Conservation (phyloP, 1,140 invertebrate species). For the Scaptomyza montana region DNA sequence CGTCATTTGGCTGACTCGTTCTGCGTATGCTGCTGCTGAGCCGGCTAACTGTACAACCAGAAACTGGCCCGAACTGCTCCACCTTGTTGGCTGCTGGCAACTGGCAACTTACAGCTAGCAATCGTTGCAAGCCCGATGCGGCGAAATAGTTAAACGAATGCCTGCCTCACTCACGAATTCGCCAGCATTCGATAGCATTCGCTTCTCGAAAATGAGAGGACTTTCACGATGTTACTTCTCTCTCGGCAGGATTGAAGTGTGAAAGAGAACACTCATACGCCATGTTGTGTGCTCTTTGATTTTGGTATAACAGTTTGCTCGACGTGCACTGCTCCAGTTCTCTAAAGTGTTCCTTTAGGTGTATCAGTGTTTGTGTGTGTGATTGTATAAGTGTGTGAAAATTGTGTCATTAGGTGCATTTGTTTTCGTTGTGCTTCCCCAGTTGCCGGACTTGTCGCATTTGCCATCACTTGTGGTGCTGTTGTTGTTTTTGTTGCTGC, state of each 20-base stretch:
- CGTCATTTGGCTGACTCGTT: slow-evolving; percentile 13
- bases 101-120: slow-evolving; percentile 30
- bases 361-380: slow-evolving; percentile 11
- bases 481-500: slow-evolving; percentile 60
- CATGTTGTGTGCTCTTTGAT: slow-evolving; percentile 44
- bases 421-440: slow-evolving; percentile 72
- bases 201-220: slow-evolving; percentile 35
- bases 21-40: not conserved
- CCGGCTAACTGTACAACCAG: slow-evolving; percentile 28
- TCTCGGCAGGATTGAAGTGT: not conserved
- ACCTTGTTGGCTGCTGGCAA: slow-evolving; percentile 71
- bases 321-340: slow-evolving; percentile 43
- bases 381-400: slow-evolving; percentile 52
- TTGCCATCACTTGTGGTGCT: slow-evolving; percentile 51
- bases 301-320: slow-evolving; percentile 66
- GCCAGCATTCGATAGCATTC: slow-evolving; percentile 35
- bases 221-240: slow-evolving; percentile 20
- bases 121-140: slow-evolving; percentile 19
- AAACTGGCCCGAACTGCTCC: slow-evolving; percentile 62
- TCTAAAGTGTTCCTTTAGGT: slow-evolving; percentile 7
- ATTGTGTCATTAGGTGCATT: slow-evolving; percentile 82
- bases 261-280: slow-evolving; percentile 33
- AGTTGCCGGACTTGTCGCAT: slow-evolving; percentile 41
- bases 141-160: slow-evolving; percentile 23
- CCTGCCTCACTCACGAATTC: slow-evolving; percentile 36